phyloP scores from a whole-genome alignment of 1,140 invertebrate genomes.

The Streblospio benedicti region DNA sequence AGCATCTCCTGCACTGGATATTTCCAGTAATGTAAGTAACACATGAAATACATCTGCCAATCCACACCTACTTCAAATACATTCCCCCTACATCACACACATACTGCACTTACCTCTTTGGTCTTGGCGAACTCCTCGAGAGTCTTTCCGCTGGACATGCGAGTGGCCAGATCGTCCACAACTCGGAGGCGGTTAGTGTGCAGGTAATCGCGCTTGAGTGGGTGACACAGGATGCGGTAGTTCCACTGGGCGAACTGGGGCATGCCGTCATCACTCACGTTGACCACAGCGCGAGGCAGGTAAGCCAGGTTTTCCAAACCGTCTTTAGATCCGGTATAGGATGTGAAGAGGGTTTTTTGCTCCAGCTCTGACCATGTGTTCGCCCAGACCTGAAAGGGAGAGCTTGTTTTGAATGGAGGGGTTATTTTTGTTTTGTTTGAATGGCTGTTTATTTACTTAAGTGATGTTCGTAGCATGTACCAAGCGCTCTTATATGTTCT shows the following conservation, averaged over 20 bases:
- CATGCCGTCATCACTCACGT: conserved; percentile 16
- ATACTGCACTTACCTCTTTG: background rate
- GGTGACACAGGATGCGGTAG: conserved; percentile 23
- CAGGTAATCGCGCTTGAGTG: background rate
- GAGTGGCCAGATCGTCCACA: background rate
- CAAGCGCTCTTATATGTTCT: no score
- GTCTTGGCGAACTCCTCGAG: conserved; percentile 1
- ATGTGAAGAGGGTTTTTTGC: conserved; percentile 25
- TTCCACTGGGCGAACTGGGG: conserved; percentile 33
- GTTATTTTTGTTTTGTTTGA: no score
- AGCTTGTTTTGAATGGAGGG: no score
- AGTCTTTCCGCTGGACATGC: conserved; percentile 17
- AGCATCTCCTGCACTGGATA: background rate
- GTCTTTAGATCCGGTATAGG: conserved; percentile 25
- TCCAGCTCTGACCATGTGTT: background rate
- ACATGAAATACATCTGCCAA: background rate
- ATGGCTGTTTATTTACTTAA: no score
- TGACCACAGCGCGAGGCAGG: conserved; percentile 26
- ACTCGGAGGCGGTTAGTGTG: background rate
- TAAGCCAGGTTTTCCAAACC: conserved; percentile 25
- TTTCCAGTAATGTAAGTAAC: background rate
- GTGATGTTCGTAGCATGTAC: no score
- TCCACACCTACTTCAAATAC: no score
- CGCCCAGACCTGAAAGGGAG: background rate
- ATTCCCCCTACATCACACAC: no score